These are phyloP conservation scores for Branchinecta lindahli DNA, from an alignment of 1,140 invertebrate species.

Conservation along the genomic window DNA sequence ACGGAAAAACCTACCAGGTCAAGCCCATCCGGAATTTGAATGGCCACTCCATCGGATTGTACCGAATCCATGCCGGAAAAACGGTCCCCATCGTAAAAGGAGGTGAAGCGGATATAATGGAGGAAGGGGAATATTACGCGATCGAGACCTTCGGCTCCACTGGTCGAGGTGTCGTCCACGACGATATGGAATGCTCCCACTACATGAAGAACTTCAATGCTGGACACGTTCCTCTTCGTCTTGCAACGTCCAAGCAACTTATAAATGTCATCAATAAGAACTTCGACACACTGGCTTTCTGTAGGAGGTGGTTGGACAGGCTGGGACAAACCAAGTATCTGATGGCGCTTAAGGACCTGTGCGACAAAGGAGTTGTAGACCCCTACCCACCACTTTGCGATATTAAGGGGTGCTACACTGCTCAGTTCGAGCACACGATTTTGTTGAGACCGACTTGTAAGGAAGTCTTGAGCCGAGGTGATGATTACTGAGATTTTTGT, in stretches of 20 bases:
- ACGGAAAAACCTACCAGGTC: slow-evolving; percentile 83
- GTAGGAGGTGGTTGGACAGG: slow-evolving; percentile 94
- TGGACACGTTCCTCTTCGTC: slow-evolving; percentile 69
- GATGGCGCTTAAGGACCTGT: slow-evolving; percentile 95
- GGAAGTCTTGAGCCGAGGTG: slow-evolving; percentile 88
- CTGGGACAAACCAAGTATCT: slow-evolving; percentile 93
- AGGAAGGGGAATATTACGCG: slow-evolving; percentile 98
- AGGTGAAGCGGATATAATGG: slow-evolving; percentile 92
- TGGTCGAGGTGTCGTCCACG: slow-evolving; percentile 87
- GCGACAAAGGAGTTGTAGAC: slow-evolving; percentile 86
- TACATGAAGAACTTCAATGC: slow-evolving; percentile 99
- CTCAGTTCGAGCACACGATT: slow-evolving; percentile 98
- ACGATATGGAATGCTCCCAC: slow-evolving; percentile 98
- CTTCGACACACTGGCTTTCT: slow-evolving; percentile 96
- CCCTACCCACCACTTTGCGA: slow-evolving; percentile 97
- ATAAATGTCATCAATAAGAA: slow-evolving; percentile 93
- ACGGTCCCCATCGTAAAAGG: slow-evolving; percentile 99
- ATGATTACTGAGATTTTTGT: slow-evolving; percentile 60
- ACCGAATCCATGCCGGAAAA: slow-evolving; percentile 96
- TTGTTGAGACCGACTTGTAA: slow-evolving; percentile 95
- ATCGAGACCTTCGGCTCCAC: slow-evolving; percentile 99
- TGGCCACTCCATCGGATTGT: slow-evolving; percentile 94
- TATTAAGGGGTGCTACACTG: slow-evolving; percentile 93
- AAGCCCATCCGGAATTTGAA: slow-evolving; percentile 97
- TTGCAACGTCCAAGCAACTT: slow-evolving; percentile 80